phyloP scores from a whole-genome alignment of 2,797 vertebrate genomes.

The Bradypodion ventrale region DNA sequence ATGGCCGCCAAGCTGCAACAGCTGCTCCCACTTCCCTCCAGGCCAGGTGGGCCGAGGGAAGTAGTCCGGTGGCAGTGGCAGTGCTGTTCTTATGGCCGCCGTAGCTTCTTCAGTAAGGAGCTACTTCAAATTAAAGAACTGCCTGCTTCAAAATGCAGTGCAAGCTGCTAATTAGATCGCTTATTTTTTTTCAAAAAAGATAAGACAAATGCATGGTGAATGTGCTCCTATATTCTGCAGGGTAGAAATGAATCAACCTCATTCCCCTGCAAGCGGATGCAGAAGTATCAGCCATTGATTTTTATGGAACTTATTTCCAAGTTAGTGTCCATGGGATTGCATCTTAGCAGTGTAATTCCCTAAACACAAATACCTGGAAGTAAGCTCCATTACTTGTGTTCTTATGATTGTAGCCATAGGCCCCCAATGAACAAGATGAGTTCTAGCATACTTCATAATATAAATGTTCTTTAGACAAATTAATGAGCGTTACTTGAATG shows the following conservation, averaged over 20 bases:
- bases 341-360: neutral
- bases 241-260: neutral
- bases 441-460: neutral
- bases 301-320: constrained; percentile 17
- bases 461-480: constrained; percentile 2
- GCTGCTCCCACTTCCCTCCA: too few species aligned
- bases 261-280: neutral
- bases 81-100: too few species aligned
- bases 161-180: neutral
- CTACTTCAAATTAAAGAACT: neutral
- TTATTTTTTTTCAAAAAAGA: neutral
- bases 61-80: too few species aligned
- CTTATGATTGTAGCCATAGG: neutral
- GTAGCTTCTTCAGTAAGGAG: neutral
- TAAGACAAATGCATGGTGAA: neutral
- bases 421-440: neutral
- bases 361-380: constrained; percentile 14
- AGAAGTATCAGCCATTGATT: neutral
- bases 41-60: too few species aligned
- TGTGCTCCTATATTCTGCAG: neutral
- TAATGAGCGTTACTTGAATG: neutral
- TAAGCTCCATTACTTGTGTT: neutral
- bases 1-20: too few species aligned
- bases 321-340: neutral
- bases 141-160: neutral